Percentiles rank a stretch among this genome's conserved stretches.
These are phyloP conservation scores for Malacosoma neustria DNA, from an alignment of 2,888 invertebrate species.

Conservation along the genomic window DNA sequence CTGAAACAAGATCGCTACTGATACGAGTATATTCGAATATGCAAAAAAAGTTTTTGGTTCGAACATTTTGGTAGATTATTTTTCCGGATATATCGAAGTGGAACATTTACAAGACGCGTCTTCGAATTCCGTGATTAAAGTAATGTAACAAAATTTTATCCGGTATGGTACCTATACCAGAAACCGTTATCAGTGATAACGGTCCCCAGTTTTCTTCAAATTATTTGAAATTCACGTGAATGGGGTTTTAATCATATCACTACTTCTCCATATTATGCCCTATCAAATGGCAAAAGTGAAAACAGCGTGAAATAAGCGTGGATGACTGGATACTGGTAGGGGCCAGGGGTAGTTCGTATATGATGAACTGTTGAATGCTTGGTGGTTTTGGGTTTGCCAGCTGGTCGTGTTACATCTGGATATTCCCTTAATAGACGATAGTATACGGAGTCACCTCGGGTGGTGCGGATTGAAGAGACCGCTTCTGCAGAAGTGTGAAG, in stretches of 20 bases:
- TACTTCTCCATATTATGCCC: constrained; percentile 5
- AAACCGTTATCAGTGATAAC: not conserved
- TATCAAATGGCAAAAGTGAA: constrained; percentile 7
- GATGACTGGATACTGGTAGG: no score
- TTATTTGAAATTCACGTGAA: no score
- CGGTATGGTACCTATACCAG: constrained; percentile 1
- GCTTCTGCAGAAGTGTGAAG: no score
- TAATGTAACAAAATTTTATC: not conserved
- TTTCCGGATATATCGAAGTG: not conserved
- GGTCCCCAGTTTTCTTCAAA: not conserved
- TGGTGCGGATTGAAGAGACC: no score
- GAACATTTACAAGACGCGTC: not conserved
- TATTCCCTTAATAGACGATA: no score
- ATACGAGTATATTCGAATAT: not conserved
- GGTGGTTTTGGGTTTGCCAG: no score
- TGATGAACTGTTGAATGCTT: no score
- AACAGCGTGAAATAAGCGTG: no score
- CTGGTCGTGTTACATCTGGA: no score
- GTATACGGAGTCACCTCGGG: no score
- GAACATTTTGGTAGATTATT: not conserved
- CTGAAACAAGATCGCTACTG: not conserved
- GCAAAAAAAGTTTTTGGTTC: not conserved
- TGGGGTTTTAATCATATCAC: constrained; percentile 6
- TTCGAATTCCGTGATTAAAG: not conserved
- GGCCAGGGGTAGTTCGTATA: no score